A percentile compares a stretch with the other conserved stretches of the same genome.
Conservation (phyloP, 2,888 invertebrate genomes). For the Dryobota labecula region DNA sequence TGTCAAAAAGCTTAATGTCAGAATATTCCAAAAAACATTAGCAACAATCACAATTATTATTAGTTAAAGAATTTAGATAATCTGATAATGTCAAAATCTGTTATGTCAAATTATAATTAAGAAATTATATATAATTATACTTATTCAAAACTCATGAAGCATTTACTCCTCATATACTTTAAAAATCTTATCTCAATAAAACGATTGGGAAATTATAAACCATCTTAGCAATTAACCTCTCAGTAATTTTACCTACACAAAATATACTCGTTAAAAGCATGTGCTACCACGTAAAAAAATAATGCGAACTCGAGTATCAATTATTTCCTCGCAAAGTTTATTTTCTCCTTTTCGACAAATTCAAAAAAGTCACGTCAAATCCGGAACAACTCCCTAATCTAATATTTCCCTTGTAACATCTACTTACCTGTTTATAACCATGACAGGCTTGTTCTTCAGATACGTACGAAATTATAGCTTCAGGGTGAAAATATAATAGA, state of each 20-base stretch:
- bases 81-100: no score
- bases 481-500: conserved; percentile 12
- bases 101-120: no score
- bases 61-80: no score
- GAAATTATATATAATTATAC: no score
- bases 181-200: not conserved
- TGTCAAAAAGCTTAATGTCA: no score
- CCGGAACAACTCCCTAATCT: conserved; percentile 36
- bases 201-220: not conserved
- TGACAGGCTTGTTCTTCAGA: conserved; percentile 52
- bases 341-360: conserved; percentile 8
- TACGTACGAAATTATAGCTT: conserved; percentile 54
- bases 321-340: not conserved
- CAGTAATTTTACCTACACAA: not conserved
- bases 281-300: not conserved
- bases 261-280: not conserved
- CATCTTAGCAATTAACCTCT: not conserved
- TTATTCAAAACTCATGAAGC: no score
- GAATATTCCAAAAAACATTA: no score
- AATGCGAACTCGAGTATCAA: conserved; percentile 6
- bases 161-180: not conserved
- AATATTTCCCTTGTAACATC: conserved; percentile 44
- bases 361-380: conserved; percentile 27
- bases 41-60: no score
- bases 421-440: conserved; percentile 52